Evolutionary conservation across 2,797 vertebrate genomes (phyloP), one percentile per base, ranked within the genome.

Genomic region (Furcifer pardalis): DNA sequence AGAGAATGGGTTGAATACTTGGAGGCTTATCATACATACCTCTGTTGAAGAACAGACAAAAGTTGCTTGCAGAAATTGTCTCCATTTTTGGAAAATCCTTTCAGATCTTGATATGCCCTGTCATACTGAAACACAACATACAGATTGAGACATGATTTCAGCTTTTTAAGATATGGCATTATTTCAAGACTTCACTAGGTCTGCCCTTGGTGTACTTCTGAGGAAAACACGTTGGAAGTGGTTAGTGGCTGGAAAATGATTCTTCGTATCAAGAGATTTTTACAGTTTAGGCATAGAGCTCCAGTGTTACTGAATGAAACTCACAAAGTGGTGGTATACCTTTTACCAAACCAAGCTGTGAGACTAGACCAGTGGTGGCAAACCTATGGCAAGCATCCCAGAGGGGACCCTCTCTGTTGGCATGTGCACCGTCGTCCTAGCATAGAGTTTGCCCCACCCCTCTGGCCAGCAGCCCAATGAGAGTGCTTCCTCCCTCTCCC

Each of bases 41-140:
- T 97, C 95, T 98, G 97, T 83, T 98, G 97, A 91, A 98, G 97
- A 82, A 98, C 91, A 0, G 94, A 91, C 92, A 97, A 94, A 60
- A 98, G 95, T 86, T 98, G 97, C 94, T 97, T 98, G 92, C 97
- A 97, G 95, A 98, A 97, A 91, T 93, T 87, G 86, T 98, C 97
- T 89, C 97, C 97, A 88, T 95, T 95, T 95, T 98, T 98, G 78
- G 97, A 97, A 95, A 96, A 96, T 62, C 88, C 95, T 91, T 98
- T 98, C 32, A 97, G 95, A 87, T 97, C 97, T 92, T 97, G 97
- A 93, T 97, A 98, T 23, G 97, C 94, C 80, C 95, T 95, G 91
- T 97, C 96, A 86, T 97, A 97, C 98, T 98, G 92, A 85, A 95
- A 96, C 68, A 86, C 72, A 89, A 84, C 79, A 81, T 44, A 84